phyloP scores from a whole-genome alignment of 2,888 invertebrate genomes.

The Empis stercorea region DNA sequence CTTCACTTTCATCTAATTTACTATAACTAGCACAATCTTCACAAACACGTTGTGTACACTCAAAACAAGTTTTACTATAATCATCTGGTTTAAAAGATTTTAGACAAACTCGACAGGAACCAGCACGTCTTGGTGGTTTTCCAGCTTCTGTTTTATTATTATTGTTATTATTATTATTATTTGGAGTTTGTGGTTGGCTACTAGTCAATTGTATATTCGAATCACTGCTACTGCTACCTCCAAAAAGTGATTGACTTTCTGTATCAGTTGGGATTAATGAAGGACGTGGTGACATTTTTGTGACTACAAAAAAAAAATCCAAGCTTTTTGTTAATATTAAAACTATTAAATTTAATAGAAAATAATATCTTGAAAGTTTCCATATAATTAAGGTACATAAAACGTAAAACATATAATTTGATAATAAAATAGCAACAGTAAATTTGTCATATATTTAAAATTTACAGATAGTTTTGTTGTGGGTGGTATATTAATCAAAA shows the following conservation, averaged over 20 bases:
- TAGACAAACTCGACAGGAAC: constrained; percentile 69
- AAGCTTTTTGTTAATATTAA: too few relatives aligned
- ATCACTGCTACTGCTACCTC: not conserved
- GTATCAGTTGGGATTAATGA: constrained; percentile 41
- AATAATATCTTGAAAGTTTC: too few relatives aligned
- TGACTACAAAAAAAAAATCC: constrained; percentile 43
- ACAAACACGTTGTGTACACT: constrained; percentile 82
- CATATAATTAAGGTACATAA: too few relatives aligned
- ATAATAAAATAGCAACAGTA: too few relatives aligned
- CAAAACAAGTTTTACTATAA: constrained; percentile 75
- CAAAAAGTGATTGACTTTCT: constrained; percentile 20
- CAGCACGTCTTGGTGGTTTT: constrained; percentile 61
- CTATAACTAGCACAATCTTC: constrained; percentile 90
- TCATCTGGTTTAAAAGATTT: constrained; percentile 83
- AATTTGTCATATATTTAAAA: too few relatives aligned
- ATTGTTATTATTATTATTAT: constrained; percentile 36
- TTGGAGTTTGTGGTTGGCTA: constrained; percentile 37
- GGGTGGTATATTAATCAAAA: too few relatives aligned
- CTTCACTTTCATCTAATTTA: constrained; percentile 69
- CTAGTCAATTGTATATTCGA: constrained; percentile 19
- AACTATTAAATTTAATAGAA: too few relatives aligned
- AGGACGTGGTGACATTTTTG: constrained; percentile 56
- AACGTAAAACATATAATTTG: too few relatives aligned
- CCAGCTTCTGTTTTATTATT: constrained; percentile 14
- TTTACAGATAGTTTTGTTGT: too few relatives aligned